Evolutionary conservation across 1,140 invertebrate genomes (phyloP), one percentile per base, ranked within the genome.

Genomic region (Eupristina koningsbergeri): DNA sequence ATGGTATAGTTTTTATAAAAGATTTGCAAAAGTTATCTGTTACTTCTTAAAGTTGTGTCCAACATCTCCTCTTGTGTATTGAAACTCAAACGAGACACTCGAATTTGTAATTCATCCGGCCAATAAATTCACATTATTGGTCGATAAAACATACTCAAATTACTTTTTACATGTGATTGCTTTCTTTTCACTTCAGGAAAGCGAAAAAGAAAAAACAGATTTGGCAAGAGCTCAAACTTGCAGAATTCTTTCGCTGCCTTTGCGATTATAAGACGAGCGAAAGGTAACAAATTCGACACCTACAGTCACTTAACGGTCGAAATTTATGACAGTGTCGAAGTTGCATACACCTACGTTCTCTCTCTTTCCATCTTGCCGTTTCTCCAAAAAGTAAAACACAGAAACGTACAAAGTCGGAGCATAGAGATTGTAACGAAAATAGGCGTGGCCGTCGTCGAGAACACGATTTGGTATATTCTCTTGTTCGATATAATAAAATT

Each of bases 281-380:
- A 61, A 36, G 19, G 50, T 58, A 76, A 58, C 45, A 76, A 76
- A 76, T 53, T 76, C 45, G 45, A 76, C 50, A 79, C 76, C 61
- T 45, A 79, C 76, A 64, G 76, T 81, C 71, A 63, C 50, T 90
- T 88, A 90, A 89, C 89, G 86, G 84, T 88, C 85, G 80, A 84
- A 89, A 89, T 89, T 89, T 86, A 84, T 76, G 74, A 53, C 31
- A 76, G 5, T 58, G 6, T 17, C 47, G 86, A 85, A 85, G 82
- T 81, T 77, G 83, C 76, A 58, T 45, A 71, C 81, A 85, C 81
- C 81, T 39, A 76, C 74, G 74, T 53, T 47, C 11, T 15, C 41
- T 81, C 85, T 80, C 82, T 84, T 71, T 77, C 63, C 84, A 71
- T 85, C 81, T 63, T 29, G n/a, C 83, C 29, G 53, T 77, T 53